Evolutionary conservation across 2,797 vertebrate genomes (phyloP).

Genomic region (Passerculus sandwichensis): DNA sequence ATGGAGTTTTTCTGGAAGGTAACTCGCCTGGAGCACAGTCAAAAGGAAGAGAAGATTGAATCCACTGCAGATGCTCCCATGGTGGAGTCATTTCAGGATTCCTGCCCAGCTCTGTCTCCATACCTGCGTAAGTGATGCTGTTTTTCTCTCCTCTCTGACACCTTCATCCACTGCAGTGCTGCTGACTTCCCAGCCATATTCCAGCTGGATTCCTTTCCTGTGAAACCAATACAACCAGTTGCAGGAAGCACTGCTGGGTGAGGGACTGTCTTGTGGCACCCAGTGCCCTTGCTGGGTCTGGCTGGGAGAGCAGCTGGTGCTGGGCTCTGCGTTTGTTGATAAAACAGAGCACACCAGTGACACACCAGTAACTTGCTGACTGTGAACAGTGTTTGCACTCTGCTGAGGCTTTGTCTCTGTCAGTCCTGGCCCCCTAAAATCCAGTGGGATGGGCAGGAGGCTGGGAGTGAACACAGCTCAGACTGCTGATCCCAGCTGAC

Average conservation of each 20-base stretch:
- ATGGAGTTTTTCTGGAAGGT: conserved; percentile 49
- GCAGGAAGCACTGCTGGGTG: background rate
- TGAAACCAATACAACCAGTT: background rate
- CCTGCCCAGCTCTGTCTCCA: conserved; percentile 84
- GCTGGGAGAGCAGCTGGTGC: background rate
- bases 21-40: conserved; percentile 3
- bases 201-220: background rate
- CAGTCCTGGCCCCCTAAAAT: background rate
- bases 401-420: background rate
- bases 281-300: background rate
- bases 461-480: background rate
- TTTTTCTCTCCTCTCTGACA: background rate
- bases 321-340: background rate
- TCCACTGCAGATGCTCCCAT: background rate
- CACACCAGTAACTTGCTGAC: no score
- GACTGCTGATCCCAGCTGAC: background rate
- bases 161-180: background rate
- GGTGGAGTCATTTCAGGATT: background rate
- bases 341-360: background rate
- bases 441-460: background rate
- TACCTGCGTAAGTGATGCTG: conserved; percentile 86
- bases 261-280: background rate
- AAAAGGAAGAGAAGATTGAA: background rate
- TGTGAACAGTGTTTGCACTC: background rate
- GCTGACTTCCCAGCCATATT: background rate